These are phyloP conservation scores for Fissipunctia ypsillon DNA, from an alignment of 2,888 invertebrate genomes.

Conservation along the genomic window DNA sequence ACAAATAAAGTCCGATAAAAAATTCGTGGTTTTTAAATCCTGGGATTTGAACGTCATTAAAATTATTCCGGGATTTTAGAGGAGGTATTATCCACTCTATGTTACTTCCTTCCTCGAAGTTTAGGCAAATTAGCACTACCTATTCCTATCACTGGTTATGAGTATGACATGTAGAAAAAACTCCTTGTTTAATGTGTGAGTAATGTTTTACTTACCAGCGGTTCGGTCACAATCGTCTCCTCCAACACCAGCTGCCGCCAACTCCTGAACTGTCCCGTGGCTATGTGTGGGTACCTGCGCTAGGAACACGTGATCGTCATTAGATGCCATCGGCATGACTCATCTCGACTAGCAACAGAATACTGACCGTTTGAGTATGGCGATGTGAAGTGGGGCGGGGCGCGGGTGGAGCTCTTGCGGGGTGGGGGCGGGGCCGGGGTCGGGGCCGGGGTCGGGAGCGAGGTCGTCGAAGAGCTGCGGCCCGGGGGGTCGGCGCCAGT, in stretches of 20 bases:
- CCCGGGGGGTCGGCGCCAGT: slow-evolving; percentile 28
- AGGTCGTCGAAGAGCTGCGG: background rate
- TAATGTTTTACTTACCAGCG: slow-evolving; percentile 22
- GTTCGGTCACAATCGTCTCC: slow-evolving; percentile 20
- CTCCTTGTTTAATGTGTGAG: background rate
- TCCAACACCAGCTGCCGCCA: slow-evolving; percentile 53
- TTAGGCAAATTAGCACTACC: no score
- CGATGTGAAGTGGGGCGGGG: slow-evolving; percentile 42
- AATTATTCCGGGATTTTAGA: no score
- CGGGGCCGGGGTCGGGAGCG: background rate
- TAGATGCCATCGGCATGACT: background rate
- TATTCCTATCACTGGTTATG: no score
- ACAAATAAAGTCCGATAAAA: no score
- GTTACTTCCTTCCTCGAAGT: no score
- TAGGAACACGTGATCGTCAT: background rate
- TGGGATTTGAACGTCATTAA: no score
- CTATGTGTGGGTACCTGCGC: slow-evolving; percentile 65
- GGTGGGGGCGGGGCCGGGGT: background rate
- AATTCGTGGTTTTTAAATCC: no score
- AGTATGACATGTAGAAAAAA: no score
- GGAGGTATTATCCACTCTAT: no score
- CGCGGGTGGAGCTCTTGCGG: background rate
- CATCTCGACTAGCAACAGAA: background rate
- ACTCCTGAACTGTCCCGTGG: slow-evolving; percentile 43
- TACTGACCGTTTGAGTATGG: slow-evolving; percentile 56